These are phyloP conservation scores for Musca vetustissima DNA, from an alignment of 1,140 invertebrate genomes.

Conservation along the genomic window DNA sequence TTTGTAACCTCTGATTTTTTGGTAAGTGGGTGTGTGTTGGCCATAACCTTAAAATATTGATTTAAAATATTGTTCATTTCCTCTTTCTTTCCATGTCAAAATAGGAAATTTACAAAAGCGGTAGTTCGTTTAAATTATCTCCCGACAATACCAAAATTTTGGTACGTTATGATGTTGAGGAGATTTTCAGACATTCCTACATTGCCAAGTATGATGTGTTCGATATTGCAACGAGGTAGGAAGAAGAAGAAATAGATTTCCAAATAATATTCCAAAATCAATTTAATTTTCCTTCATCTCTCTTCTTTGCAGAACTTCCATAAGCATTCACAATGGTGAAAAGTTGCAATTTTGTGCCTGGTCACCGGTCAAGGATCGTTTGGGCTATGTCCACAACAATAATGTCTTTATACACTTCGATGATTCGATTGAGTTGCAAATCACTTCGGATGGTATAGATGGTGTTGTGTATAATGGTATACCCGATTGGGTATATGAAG, in stretches of 20 bases:
- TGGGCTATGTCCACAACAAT: conserved; percentile 78
- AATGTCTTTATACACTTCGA: conserved; percentile 66
- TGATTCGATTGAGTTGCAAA: conserved; percentile 51
- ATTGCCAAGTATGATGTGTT: conserved; percentile 52
- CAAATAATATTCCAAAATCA: not conserved
- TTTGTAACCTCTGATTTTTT: conserved; percentile 54
- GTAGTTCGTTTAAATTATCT: conserved; percentile 40
- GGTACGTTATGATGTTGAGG: conserved; percentile 43
- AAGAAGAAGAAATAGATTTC: not conserved
- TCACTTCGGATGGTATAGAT: conserved; percentile 64
- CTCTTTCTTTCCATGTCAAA: not conserved
- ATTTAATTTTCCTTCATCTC: conserved; percentile 50
- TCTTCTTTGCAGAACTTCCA: conserved; percentile 32
- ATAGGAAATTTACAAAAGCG: conserved; percentile 38
- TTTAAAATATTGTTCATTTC: not conserved
- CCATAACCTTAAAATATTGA: not conserved
- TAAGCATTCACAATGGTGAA: conserved; percentile 57
- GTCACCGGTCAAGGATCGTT: conserved; percentile 69
- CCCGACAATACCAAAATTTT: conserved; percentile 47
- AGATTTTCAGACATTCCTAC: conserved; percentile 48
- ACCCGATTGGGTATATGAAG: conserved; percentile 81
- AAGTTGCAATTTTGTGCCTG: conserved; percentile 69
- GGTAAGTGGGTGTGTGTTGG: conserved; percentile 55
- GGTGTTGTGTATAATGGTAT: conserved; percentile 76
- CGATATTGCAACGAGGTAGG: conserved; percentile 47